Percentiles rank a stretch among this genome's conserved stretches.
Evolutionary conservation across 2,888 invertebrate genomes (phyloP).

Genomic region (Nebria salina): DNA sequence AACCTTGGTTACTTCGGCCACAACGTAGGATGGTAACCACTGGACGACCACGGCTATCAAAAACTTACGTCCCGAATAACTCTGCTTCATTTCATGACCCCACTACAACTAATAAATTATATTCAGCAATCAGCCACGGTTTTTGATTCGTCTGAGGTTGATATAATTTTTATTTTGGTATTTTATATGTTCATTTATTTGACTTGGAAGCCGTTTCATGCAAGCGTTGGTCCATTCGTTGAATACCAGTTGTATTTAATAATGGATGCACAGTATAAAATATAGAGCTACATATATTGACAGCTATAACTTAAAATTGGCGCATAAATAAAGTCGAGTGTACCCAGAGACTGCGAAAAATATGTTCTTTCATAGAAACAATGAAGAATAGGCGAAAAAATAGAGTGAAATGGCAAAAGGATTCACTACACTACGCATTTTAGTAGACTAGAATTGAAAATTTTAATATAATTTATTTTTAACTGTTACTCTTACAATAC

Average conservation of each 20-base stretch:
- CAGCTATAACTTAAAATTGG: slow-evolving; percentile 49
- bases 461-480: not conserved
- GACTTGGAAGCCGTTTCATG: too few relatives aligned
- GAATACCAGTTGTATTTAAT: not conserved
- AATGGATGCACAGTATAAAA: not conserved
- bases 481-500: too few relatives aligned
- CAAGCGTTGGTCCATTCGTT: too few relatives aligned
- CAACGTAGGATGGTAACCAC: slow-evolving; percentile 81
- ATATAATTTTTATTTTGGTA: too few relatives aligned
- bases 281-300: slow-evolving; percentile 48
- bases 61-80: slow-evolving; percentile 3
- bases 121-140: too few relatives aligned
- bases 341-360: slow-evolving; percentile 9
- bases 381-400: slow-evolving; percentile 35
- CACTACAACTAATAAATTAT: too few relatives aligned
- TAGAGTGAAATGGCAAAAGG: slow-evolving; percentile 41
- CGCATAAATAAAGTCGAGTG: slow-evolving; percentile 29
- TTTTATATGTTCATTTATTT: too few relatives aligned
- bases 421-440: slow-evolving; percentile 15
- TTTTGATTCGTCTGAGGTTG: too few relatives aligned
- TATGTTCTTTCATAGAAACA: slow-evolving; percentile 25
- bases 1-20: slow-evolving; percentile 83
- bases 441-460: not conserved
- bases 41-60: slow-evolving; percentile 75
- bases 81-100: too few relatives aligned